Evolutionary conservation across 1,140 invertebrate genomes (phyloP).

Genomic region (Vanessa tameamea): DNA sequence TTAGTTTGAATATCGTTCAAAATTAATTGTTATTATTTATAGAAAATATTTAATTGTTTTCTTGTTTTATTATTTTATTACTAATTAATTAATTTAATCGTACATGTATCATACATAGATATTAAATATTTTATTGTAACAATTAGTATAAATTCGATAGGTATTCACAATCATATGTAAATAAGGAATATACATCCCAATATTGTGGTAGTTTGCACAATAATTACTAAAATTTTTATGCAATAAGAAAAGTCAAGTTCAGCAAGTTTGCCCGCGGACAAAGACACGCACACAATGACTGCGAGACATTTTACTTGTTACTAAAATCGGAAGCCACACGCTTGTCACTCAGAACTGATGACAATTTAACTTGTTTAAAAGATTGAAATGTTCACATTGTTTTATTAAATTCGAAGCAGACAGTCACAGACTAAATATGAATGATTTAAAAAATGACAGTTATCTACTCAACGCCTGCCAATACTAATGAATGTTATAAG

Average conservation of each 20-base stretch:
- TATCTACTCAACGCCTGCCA: slow-evolving; percentile 12
- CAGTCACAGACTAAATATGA: slow-evolving; percentile 16
- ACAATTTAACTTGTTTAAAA: slow-evolving; percentile 36
- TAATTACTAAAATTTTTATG: slow-evolving; percentile 23
- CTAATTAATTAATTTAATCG: no score
- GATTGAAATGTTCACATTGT: slow-evolving; percentile 22
- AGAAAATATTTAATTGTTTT: no score
- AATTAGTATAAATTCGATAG: no score
- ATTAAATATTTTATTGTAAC: no score
- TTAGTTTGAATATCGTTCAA: no score
- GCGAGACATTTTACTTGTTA: slow-evolving; percentile 27
- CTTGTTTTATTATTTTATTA: no score
- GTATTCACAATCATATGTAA: no score
- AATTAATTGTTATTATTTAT: no score
- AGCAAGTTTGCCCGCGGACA: slow-evolving; percentile 35
- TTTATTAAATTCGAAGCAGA: slow-evolving; percentile 16
- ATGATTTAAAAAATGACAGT: slow-evolving; percentile 24
- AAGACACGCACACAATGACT: slow-evolving; percentile 31
- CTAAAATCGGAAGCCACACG: slow-evolving; percentile 45
- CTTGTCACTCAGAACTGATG: slow-evolving; percentile 44
- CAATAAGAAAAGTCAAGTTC: slow-evolving; percentile 35
- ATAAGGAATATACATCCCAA: no score
- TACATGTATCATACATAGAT: no score
- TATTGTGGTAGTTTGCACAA: slow-evolving; percentile 10
- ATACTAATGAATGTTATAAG: slow-evolving; percentile 5